Base-by-base conservation (phyloP, 2,797 vertebrate genomes). In the Vultur gryphus region DNA sequence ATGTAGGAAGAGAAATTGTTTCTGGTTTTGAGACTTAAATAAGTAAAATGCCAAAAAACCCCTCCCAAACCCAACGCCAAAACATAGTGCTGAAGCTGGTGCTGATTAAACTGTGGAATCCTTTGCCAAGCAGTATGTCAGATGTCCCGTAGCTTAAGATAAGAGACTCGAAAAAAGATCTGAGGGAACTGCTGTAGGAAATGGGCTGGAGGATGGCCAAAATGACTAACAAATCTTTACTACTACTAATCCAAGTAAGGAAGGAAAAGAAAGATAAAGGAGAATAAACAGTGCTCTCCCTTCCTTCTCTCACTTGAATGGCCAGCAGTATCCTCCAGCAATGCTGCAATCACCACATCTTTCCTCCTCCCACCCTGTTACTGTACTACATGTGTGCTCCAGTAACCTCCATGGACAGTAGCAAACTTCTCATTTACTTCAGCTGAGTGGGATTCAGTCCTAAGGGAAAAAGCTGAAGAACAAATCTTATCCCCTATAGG, bases 201-300 rank as follows among this genome's bases (percentile, higher is more conserved):
- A 96, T 9, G 41, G 65, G 41, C 83, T 96, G 96, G 87, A 93
- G 35, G 15, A 69, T 33, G 55, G 87, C 94, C 93, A 94, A 78
- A 92, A 90, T 76, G 65, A 78, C 71, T 86, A 89, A 89, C 33
- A 84, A 84, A 84, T 84, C 82, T 90, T 80, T 59, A 75, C n/a
- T 62, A 58, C 41, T 65, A 48, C 26, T 52, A 73, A 90, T 52
- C 76, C 85, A 84, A 88, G 52, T 7, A 81, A 69, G 83, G 83
- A 95, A 91, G 87, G 69, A 94, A 88, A 84, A 59, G 87, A 69
- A 65, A 91, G 96, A 95, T 92, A 90, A 93, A 69, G 79, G 28
- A 89, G 79, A 88, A 84, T 58, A 89, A 95, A 94, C 79, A 90
- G 39, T 9, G 35, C 8, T 92, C 65, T 89, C 69, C 67, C 82